Evolutionary conservation across 2,797 vertebrate genomes (phyloP).

Genomic region (Perodicticus potto): DNA sequence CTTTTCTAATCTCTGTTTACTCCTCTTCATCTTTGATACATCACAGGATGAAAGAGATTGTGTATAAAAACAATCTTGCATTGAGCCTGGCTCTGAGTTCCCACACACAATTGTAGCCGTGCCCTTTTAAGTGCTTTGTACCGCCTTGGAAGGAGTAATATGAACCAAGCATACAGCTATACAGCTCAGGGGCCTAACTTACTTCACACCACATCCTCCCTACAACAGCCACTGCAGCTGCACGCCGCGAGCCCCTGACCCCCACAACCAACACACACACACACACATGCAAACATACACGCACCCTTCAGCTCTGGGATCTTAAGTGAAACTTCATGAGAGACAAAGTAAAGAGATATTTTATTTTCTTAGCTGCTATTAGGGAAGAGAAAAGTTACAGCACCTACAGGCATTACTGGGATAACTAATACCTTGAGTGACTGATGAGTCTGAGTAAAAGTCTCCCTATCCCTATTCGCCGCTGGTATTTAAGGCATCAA

Average conservation of each 20-base stretch:
- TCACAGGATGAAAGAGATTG: neutral
- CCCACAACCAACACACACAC: neutral
- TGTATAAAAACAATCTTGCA: neutral
- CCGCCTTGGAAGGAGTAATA: neutral
- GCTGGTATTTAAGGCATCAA: conserved; percentile 51
- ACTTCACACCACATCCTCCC: neutral
- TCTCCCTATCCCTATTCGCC: neutral
- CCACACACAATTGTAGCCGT: neutral
- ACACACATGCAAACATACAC: neutral
- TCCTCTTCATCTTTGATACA: neutral
- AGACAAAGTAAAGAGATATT: neutral
- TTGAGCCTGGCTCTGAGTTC: neutral
- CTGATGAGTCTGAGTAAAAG: conserved; percentile 10
- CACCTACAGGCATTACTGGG: neutral
- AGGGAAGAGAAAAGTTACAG: conserved; percentile 8
- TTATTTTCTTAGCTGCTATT: conserved; percentile 31
- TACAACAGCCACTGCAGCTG: neutral
- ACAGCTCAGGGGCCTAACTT: neutral
- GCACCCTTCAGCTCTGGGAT: neutral
- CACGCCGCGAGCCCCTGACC: too few relatives aligned
- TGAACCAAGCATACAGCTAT: neutral
- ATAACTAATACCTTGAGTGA: conserved; percentile 30
- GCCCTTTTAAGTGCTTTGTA: neutral
- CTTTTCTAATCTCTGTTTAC: neutral
- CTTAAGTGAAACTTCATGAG: neutral